Base-by-base conservation (phyloP, 2,113 vertebrate genomes). In the Corythornis vintsioides region DNA sequence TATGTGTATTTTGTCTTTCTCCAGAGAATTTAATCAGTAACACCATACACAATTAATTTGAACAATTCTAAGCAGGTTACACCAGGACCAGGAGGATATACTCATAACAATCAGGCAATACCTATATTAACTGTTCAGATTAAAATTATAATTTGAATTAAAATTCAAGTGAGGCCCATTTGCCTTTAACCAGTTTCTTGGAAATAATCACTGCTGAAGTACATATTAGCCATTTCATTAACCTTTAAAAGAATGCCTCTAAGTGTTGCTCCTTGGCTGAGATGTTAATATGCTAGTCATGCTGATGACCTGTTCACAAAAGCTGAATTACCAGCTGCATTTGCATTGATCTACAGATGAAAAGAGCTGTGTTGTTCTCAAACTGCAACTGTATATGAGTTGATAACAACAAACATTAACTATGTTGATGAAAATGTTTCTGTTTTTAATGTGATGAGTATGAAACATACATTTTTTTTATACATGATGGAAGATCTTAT, bases 111-210 rank as follows among this genome's bases (percentile, higher is more conserved):
- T 26, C 57, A 86, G 65, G 18, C 60, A 91, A 59, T 61, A 45
- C 65, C 61, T 85, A 10, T 74, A 69, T 31, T 75, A 86, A 94
- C 63, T 65, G 45, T 38, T 83, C 64, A 77, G 86, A 87, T 94
- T 94, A 94, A 89, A 93, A 90, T 79, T 78, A 64, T 79, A 84
- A 93, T 86, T 88, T 65, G 28, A 94, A 84, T 89, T 94, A 85
- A 89, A 92, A 89, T 93, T 94, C 61, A 88, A 93, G 84, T 75
- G 69, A 83, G 52, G 53, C 29, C 57, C 24, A 55, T 92, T 89
- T 83, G 47, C 81, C 53, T 84, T 88, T 79, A 91, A 82, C 19
- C 15, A 74, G 80, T 74, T 96, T 87, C 81, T 94, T 93, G 56
- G 81, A 93, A 95, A 69, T 94, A 91, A 88, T 92, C 88, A 70